These are phyloP conservation scores for Caenorhabditis plicata DNA, from an alignment of 2,888 invertebrate genomes.

Conservation along the genomic window DNA sequence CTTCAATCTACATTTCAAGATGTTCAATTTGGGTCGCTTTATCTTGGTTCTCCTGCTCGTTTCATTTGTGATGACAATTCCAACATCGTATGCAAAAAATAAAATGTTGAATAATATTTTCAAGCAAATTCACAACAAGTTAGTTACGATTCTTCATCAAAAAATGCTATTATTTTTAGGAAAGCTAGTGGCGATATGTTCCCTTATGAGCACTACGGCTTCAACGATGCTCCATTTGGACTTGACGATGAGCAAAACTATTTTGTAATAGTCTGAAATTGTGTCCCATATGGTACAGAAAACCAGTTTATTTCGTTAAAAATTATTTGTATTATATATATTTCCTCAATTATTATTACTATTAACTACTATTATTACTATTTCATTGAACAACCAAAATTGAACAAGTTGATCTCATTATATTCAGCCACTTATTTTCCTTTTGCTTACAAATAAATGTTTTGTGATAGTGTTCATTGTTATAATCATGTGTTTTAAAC, in stretches of 20 bases:
- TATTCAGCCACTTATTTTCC: no score
- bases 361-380: no score
- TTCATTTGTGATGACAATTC: slow-evolving; percentile 30
- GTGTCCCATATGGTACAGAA: no score
- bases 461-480: no score
- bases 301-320: no score
- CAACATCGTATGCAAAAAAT: slow-evolving; percentile 37
- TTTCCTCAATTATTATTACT: no score
- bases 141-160: slow-evolving; percentile 1
- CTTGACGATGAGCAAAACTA: slow-evolving; percentile 31
- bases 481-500: no score
- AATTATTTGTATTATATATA: no score
- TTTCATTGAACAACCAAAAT: no score
- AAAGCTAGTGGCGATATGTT: slow-evolving; percentile 28
- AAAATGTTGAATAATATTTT: slow-evolving; percentile 36
- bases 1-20: slow-evolving; percentile 5
- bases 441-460: no score
- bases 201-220: slow-evolving; percentile 31
- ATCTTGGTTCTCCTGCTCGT: slow-evolving; percentile 22
- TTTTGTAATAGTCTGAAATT: slow-evolving; percentile 35
- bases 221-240: slow-evolving; percentile 23
- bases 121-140: slow-evolving; percentile 48
- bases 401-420: no score
- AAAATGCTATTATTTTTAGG: slow-evolving; percentile 11
- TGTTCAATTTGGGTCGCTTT: slow-evolving; percentile 31